Evolutionary conservation across 2,797 vertebrate species (phyloP).

Genomic region (Neosilurus hyrtlii): DNA sequence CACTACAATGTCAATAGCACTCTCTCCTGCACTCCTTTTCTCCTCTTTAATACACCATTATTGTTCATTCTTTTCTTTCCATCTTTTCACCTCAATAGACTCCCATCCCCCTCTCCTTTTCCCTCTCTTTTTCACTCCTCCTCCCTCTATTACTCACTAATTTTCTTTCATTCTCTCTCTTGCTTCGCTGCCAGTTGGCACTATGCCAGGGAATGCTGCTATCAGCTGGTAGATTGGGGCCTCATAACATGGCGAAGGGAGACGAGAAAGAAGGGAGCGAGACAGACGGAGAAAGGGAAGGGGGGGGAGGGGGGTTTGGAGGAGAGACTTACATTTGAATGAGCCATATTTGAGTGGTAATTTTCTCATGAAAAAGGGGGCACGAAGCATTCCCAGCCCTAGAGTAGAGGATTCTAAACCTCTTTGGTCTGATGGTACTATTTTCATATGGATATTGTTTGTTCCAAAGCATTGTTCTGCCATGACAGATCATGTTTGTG

Average conservation of each 20-base stretch:
- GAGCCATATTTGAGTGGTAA: slow-evolving; percentile 55
- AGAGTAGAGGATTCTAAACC: slow-evolving; percentile 32
- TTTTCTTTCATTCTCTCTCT: slow-evolving; percentile 69
- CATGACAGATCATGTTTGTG: slow-evolving; percentile 65
- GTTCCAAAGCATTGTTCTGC: slow-evolving; percentile 68
- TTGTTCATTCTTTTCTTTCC: slow-evolving; percentile 52
- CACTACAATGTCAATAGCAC: slow-evolving; percentile 73
- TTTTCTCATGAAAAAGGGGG: slow-evolving; percentile 45
- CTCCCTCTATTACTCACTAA: slow-evolving; percentile 75
- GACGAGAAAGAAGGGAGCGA: slow-evolving; percentile 58
- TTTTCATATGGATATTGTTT: slow-evolving; percentile 76
- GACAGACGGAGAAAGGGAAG: slow-evolving; percentile 57
- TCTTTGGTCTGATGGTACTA: slow-evolving; percentile 68
- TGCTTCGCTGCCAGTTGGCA: slow-evolving; percentile 79
- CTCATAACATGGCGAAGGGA: slow-evolving; percentile 80
- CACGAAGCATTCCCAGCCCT: slow-evolving; percentile 59
- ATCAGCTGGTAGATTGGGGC: slow-evolving; percentile 84
- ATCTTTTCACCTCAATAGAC: slow-evolving; percentile 42
- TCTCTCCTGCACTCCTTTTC: slow-evolving; percentile 52
- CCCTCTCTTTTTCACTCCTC: slow-evolving; percentile 56
- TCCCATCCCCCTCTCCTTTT: slow-evolving; percentile 60
- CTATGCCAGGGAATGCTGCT: slow-evolving; percentile 83
- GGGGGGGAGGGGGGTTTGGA: slow-evolving; percentile 45
- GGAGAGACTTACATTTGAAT: slow-evolving; percentile 49
- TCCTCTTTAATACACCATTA: slow-evolving; percentile 70